Evolutionary conservation across 2,888 invertebrate genomes (phyloP), one percentile per base, ranked within the genome.

Genomic region (Brachynemurus nebulosus): DNA sequence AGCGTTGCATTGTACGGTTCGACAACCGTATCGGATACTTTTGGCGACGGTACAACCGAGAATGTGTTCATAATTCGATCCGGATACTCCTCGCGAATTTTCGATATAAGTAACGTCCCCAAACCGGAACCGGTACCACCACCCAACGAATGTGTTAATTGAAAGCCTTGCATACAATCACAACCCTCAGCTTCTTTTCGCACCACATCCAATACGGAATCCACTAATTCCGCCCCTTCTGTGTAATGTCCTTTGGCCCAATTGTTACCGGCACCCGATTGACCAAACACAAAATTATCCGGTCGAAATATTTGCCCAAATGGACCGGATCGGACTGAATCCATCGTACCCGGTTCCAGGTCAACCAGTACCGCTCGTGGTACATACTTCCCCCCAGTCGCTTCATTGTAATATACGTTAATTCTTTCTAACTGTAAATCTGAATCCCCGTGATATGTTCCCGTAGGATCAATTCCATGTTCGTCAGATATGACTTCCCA

Each of bases 41-140:
- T 93, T 40, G 85, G 85, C 51, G 84, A 85, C 54, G 85, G 85
- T 63, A 85, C 83, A 50, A 95, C 91, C 45, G 90, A 90, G 70
- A 90, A 93, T 58, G 92, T 93, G 73, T 89, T 90, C 93, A 95
- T 95, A 58, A 95, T 95, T 70, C 95, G 81, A 72, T 95, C 95
- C 51, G 95, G 95, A 64, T 93, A 95, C 70, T 95, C 95, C 68
- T 95, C 93, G 57, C 93, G 80, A 65, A 95, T 93, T 70, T 95
- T 95, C 53, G 90, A 91, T 60, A 95, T 95, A 51, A 95, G 76
- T 47, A 95, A 73, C 47, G 95, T 95, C 54, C 95, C 93, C 85
- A 95, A 85, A 51, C 95, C 95, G 55, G 92, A 92, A 16, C 95
- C 95, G 57, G 93, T 95, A 56, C 95, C 93, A 58, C 95, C 93